Evolutionary conservation across 2,797 vertebrate species (phyloP).

Genomic region (Acridotheres tristis): DNA sequence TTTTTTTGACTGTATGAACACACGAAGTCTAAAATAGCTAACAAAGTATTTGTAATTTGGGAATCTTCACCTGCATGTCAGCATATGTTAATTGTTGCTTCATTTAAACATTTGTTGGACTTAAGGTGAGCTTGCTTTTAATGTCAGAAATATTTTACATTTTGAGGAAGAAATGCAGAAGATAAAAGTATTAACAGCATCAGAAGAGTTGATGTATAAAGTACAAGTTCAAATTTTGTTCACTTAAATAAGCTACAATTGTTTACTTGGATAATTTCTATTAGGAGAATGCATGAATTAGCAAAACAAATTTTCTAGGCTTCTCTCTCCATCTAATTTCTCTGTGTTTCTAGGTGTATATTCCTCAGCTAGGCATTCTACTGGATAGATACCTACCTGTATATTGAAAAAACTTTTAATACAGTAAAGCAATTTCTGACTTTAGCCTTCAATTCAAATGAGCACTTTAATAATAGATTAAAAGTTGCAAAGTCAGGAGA

Average conservation of each 20-base stretch:
- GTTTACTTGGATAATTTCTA: not conserved
- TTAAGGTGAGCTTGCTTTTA: not conserved
- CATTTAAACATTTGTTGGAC: not conserved
- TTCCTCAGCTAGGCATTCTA: not conserved
- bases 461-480: slow-evolving; percentile 41
- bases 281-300: not conserved
- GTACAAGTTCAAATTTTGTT: not conserved
- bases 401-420: not conserved
- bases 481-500: not conserved
- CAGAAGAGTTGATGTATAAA: not conserved
- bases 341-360: not conserved
- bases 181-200: not conserved
- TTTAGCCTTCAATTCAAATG: slow-evolving; percentile 29
- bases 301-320: not conserved
- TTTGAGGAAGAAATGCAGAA: not conserved
- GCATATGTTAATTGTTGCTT: not conserved
- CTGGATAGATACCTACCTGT: not conserved
- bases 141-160: not conserved
- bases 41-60: not conserved
- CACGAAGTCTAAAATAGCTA: not conserved
- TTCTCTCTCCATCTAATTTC: not conserved
- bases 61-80: not conserved
- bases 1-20: not conserved
- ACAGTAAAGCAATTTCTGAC: not conserved
- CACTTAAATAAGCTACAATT: not conserved